A percentile compares a stretch with the other conserved stretches of the same genome.
phyloP scores from a whole-genome alignment of 2,113 vertebrate genomes.

The Platysternon megacephalum region DNA sequence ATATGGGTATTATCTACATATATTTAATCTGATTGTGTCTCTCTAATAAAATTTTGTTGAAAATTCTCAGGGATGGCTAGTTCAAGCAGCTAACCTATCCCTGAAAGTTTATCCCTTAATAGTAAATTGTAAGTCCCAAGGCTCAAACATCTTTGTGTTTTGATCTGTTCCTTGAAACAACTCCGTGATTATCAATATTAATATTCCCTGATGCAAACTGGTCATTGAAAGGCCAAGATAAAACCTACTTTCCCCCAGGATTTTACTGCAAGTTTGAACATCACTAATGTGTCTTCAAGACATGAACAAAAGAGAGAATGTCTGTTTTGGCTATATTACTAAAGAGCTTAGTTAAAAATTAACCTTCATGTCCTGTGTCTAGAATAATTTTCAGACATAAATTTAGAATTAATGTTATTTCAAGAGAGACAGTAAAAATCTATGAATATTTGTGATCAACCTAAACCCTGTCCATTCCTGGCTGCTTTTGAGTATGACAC shows the following conservation, averaged over 20 bases:
- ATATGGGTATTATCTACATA: not conserved
- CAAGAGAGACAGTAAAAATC: constrained; percentile 19
- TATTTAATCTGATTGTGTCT: not conserved
- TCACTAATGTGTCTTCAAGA: constrained; percentile 38
- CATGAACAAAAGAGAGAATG: constrained; percentile 47
- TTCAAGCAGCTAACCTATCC: constrained; percentile 1
- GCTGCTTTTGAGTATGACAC: not conserved
- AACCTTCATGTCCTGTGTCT: not conserved
- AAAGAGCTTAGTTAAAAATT: constrained; percentile 54
- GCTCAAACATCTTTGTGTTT: constrained; percentile 14
- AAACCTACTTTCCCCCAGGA: constrained; percentile 14
- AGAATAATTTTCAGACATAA: constrained; percentile 32
- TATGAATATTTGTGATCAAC: constrained; percentile 1
- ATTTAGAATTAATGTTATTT: not conserved
- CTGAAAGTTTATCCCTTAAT: constrained; percentile 27
- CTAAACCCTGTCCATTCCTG: not conserved
- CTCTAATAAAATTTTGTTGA: constrained; percentile 20
- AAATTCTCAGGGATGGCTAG: constrained; percentile 49
- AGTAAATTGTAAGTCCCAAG: constrained; percentile 30
- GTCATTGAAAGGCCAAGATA: constrained; percentile 39
- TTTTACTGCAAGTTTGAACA: constrained; percentile 57
- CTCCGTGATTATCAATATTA: constrained; percentile 58
- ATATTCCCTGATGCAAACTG: constrained; percentile 46
- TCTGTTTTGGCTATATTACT: not conserved
- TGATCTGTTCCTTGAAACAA: constrained; percentile 49